phyloP scores from a whole-genome alignment of 2,113 vertebrate genomes.

The Sula dactylatra region DNA sequence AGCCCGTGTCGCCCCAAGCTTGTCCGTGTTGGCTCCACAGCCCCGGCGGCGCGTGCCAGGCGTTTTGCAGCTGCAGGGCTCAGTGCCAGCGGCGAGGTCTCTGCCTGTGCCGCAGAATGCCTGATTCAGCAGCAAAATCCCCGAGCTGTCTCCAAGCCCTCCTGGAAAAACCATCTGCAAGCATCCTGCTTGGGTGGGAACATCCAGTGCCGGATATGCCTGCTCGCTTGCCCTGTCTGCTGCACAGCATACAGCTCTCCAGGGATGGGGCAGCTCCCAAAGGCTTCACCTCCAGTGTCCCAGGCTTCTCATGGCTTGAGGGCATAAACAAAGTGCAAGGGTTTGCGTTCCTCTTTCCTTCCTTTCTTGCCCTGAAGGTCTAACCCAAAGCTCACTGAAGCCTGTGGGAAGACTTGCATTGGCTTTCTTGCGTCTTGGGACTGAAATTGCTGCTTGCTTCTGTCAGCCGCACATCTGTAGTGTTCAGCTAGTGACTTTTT shows the following conservation, averaged over 20 bases:
- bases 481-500: neutral
- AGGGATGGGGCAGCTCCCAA: neutral
- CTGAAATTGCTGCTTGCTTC: neutral
- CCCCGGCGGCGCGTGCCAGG: neutral
- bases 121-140: conserved; percentile 12
- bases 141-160: neutral
- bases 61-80: neutral
- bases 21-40: accelerated
- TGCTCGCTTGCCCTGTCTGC: accelerated
- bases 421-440: neutral
- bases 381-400: neutral
- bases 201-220: neutral
- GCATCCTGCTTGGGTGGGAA: neutral
- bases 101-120: neutral
- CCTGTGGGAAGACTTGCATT: accelerated
- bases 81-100: accelerated
- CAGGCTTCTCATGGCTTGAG: neutral
- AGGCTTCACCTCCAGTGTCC: neutral
- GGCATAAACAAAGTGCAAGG: neutral
- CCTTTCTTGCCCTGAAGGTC: neutral
- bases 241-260: accelerated
- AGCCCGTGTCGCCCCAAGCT: accelerated
- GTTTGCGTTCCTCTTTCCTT: neutral
- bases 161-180: neutral
- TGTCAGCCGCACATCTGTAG: neutral